Conservation (phyloP, 1,140 invertebrate genomes). For the Drosophila bocqueti region DNA sequence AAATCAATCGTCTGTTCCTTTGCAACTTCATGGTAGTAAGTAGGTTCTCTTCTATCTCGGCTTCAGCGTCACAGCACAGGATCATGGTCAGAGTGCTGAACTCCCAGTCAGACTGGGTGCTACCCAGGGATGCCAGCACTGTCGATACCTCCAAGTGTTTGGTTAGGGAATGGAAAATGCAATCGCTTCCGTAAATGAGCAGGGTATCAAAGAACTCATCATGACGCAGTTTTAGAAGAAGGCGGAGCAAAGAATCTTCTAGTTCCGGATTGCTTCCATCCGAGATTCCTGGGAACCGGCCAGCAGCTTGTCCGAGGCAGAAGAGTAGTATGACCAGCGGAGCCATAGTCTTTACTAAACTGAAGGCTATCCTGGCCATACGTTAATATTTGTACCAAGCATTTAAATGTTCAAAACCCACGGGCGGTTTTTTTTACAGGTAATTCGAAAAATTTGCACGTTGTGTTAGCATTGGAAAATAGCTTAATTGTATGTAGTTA, state of each 20-base stretch:
- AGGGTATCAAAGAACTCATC: conserved; percentile 42
- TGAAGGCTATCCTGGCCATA: not conserved
- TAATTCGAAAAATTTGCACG: not conserved
- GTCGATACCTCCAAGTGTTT: conserved; percentile 3
- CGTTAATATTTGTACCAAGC: not conserved
- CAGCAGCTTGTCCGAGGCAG: not conserved
- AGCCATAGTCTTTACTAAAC: not conserved
- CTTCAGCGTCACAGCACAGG: conserved; percentile 25
- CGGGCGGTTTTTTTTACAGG: not conserved
- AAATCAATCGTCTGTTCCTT: conserved; percentile 33
- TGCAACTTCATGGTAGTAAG: conserved; percentile 29
- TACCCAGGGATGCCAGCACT: conserved; percentile 32
- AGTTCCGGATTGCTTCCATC: not conserved
- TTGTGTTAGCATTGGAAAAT: not conserved
- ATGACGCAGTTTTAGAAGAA: conserved; percentile 22
- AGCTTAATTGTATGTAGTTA: not conserved
- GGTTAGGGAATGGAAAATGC: conserved; percentile 37
- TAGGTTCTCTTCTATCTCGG: conserved; percentile 20
- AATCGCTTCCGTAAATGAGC: conserved; percentile 37
- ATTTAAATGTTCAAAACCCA: not conserved
- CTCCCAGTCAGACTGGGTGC: conserved; percentile 40
- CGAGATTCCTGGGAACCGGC: not conserved
- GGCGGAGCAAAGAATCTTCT: conserved; percentile 13
- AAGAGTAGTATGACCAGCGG: conserved; percentile 8
- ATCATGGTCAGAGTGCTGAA: conserved; percentile 44